Conservation (phyloP, 2,113 vertebrate genomes). For the Hipposideros armiger region DNA sequence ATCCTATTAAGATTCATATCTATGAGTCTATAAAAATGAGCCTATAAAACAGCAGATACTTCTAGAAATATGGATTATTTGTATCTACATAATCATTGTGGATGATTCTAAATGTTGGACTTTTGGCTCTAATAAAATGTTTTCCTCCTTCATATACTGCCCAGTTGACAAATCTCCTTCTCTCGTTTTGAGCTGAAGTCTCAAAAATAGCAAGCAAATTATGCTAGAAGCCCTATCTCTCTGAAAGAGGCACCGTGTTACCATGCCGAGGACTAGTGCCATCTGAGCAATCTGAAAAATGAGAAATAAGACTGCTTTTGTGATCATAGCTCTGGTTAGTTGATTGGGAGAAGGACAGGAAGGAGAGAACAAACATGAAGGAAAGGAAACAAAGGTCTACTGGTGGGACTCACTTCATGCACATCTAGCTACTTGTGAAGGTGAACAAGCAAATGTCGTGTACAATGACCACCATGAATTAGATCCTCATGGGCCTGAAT, state of each 20-base stretch:
- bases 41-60: neutral
- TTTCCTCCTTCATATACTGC: neutral
- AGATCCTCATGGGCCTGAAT: neutral
- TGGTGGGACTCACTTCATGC: neutral
- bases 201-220: neutral
- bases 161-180: neutral
- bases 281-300: neutral
- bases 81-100: neutral
- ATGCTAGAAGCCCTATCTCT: neutral
- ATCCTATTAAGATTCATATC: neutral
- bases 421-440: neutral
- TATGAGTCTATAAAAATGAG: neutral
- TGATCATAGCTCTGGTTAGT: neutral
- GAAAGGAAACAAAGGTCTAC: neutral
- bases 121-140: neutral
- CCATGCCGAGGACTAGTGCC: neutral
- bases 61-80: neutral
- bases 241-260: neutral
- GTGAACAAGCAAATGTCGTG: neutral
- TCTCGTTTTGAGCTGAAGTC: neutral
- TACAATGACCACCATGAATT: neutral
- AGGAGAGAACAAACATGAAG: neutral
- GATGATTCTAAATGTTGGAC: neutral
- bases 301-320: neutral
- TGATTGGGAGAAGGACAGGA: neutral